Conservation (phyloP, 53 echinoderm and acorn worm genomes). For the Stichopus horrens region DNA sequence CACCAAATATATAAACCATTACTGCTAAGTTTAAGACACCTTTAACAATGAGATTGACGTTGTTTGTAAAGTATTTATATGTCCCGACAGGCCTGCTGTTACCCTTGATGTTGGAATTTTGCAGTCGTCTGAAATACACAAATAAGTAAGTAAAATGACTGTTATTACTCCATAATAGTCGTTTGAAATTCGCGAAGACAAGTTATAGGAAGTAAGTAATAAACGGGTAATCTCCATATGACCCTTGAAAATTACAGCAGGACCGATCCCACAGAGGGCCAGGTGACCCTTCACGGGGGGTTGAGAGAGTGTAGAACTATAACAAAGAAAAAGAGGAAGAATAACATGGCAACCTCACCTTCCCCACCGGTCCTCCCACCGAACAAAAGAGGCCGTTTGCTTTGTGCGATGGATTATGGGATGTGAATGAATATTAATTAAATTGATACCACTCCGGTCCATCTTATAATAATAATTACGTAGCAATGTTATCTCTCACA, state of each 20-base stretch:
- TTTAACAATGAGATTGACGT: no score
- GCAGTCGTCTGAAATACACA: background rate
- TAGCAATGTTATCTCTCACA: background rate
- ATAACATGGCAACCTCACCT: no score
- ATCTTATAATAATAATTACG: background rate
- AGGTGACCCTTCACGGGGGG: background rate
- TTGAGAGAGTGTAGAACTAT: background rate
- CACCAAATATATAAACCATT: no score
- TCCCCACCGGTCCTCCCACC: no score
- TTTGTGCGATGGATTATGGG: no score
- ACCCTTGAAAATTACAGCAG: background rate
- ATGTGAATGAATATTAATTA: no score
- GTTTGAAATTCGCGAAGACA: background rate
- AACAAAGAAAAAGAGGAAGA: no score
- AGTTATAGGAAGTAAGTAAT: background rate
- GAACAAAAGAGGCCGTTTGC: no score
- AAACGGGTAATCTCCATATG: background rate
- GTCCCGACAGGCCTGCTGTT: background rate
- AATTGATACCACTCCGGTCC: background rate
- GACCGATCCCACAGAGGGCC: background rate
- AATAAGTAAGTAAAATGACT: background rate
- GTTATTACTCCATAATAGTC: background rate
- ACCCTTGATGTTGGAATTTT: background rate
- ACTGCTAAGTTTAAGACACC: no score
- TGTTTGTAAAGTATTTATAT: background rate